Evolutionary conservation across 2,113 vertebrate species (phyloP).

Genomic region (Baryphthengus martii): DNA sequence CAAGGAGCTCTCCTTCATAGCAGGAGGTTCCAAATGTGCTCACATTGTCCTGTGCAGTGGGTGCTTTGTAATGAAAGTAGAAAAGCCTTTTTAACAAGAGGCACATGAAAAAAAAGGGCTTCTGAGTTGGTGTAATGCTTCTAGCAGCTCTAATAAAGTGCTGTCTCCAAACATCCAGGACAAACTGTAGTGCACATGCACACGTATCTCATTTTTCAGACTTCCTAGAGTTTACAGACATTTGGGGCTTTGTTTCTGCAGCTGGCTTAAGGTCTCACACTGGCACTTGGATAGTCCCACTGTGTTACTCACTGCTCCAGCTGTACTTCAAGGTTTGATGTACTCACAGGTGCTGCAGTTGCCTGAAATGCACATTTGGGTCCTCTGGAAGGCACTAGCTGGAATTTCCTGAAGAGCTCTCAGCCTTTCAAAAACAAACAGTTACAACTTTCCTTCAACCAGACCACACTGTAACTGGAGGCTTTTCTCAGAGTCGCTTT

Average conservation of each 20-base stretch:
- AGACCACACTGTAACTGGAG: not conserved
- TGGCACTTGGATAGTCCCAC: not conserved
- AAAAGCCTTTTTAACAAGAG: not conserved
- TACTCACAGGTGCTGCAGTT: not conserved
- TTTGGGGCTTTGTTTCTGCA: not conserved
- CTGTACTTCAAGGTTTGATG: not conserved
- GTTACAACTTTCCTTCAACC: not conserved
- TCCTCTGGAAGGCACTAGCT: not conserved
- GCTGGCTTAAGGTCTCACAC: not conserved
- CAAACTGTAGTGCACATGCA: not conserved
- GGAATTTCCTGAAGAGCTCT: not conserved
- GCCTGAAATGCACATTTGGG: not conserved
- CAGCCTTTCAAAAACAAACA: not conserved
- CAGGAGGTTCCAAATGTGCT: not conserved
- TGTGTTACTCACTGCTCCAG: not conserved
- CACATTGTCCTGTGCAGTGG: not conserved
- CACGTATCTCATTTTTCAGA: not conserved
- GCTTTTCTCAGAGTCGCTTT: not conserved
- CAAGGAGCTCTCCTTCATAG: not conserved
- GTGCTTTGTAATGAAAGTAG: not conserved
- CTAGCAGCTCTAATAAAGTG: not conserved
- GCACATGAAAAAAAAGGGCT: not conserved
- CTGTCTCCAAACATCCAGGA: not conserved
- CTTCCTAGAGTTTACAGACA: not conserved
- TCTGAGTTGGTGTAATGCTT: not conserved